Evolutionary conservation across 2,888 invertebrate genomes (phyloP), one percentile per base, ranked within the genome.

Genomic region (Paralinhomoeus sp.): DNA sequence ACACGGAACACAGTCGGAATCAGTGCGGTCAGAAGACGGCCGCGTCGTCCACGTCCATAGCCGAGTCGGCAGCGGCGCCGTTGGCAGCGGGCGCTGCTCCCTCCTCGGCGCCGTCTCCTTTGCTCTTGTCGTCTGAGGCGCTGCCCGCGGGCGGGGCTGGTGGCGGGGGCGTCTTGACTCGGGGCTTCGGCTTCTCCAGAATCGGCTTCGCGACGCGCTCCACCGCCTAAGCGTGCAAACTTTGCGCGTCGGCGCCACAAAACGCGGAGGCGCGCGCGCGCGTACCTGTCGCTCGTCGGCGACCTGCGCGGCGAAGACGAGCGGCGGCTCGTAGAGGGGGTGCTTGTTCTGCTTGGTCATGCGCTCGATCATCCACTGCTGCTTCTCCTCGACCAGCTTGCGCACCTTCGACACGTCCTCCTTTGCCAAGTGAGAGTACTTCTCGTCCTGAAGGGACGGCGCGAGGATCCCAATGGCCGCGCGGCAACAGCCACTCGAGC

Each of bases 101-200:
- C n/a, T n/a, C n/a, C n/a, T n/a, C n/a, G n/a, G n/a, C n/a, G n/a
- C n/a, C n/a, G n/a, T n/a, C n/a, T n/a, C n/a, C n/a, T n/a, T n/a
- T n/a, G n/a, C n/a, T n/a, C n/a, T n/a, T n/a, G n/a, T n/a, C n/a
- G n/a, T n/a, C n/a, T n/a, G n/a, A n/a, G n/a, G n/a, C n/a, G n/a
- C n/a, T n/a, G n/a, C n/a, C 39, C 18, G 37, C 58, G 24, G 63
- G 64, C 23, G 64, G 64, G n/a, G n/a, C n/a, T n/a, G n/a, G n/a
- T 13, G 43, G 41, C 34, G 73, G 72, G 18, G 40, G 47, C 31
- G 43, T 44, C 41, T 47, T 47, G 3, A 51, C 48, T 65, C 84
- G 83, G 9, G 89, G 87, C 64, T 83, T 83, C 42, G 83, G 80
- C 63, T 84, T 84, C 65, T 78, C 83, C 50, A 89, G 67, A 50